Conservation (phyloP, 1,140 invertebrate species). For the Drosophila triauraria region DNA sequence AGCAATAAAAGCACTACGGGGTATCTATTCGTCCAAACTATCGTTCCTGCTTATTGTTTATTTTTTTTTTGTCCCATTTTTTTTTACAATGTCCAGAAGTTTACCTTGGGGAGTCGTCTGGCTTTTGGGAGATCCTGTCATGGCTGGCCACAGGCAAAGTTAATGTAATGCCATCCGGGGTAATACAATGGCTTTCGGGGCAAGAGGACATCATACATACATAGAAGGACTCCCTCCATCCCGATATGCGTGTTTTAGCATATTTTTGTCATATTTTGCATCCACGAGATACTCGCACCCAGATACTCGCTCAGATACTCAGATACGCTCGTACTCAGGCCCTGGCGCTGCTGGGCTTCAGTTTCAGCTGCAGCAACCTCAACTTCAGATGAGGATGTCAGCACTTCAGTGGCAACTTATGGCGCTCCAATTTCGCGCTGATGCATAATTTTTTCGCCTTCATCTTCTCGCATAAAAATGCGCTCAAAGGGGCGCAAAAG, state of each 20-base stretch:
- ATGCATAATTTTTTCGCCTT: constrained; percentile 77
- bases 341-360: constrained; percentile 6
- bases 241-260: constrained; percentile 57
- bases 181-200: constrained; percentile 30
- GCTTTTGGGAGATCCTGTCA: constrained; percentile 27
- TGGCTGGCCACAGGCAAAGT: constrained; percentile 60
- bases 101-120: constrained; percentile 64
- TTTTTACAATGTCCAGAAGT: constrained; percentile 57
- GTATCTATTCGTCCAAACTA: neutral
- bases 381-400: constrained; percentile 63
- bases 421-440: constrained; percentile 81
- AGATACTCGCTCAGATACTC: constrained; percentile 16
- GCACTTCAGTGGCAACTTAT: constrained; percentile 80
- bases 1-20: no score
- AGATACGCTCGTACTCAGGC: constrained; percentile 5
- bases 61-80: constrained; percentile 46
- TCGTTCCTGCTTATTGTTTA: neutral
- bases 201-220: neutral
- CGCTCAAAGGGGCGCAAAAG: constrained; percentile 77
- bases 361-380: constrained; percentile 22
- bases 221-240: constrained; percentile 2
- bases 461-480: constrained; percentile 76
- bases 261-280: constrained; percentile 71
- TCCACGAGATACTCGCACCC: constrained; percentile 44
- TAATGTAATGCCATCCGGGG: constrained; percentile 66